Base-by-base conservation (phyloP, 2,113 vertebrate species). In the Castor canadensis region DNA sequence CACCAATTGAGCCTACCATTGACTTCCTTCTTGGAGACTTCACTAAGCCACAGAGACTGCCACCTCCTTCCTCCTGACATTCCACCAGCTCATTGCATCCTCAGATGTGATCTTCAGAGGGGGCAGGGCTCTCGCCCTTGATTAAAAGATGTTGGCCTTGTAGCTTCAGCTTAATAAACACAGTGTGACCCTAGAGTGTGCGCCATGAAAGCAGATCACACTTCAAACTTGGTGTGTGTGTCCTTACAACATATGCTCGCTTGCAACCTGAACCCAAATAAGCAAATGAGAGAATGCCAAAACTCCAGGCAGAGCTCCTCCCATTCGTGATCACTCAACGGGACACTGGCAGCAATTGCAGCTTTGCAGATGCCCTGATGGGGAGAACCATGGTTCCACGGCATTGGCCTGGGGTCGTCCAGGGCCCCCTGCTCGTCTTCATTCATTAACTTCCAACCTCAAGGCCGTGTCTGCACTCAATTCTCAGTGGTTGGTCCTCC, bases 21-120 rank as follows among this genome's bases (percentile, higher is more conserved):
- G 3, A 5, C 32, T 47, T 35, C 45, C 8, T 30, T n/a, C 72
- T 5, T 0, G 20, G 28, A 0, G 32, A 17, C 8, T 1, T n/a
- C 3, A 0, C 20, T 4, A 2, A 0, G 28, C 73, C 45, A 20
- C 28, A 26, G 24, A 12, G 58, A 60, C 24, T 60, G 58, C 22
- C 58, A 60, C 58, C 58, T 60, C 89, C 0, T 6, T 52, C 58
- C 2, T 0, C 4, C 82, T 24, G 81, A 38, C 76, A 67, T 52
- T 15, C n/a, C 19, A 12, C 30, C 45, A 35, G 26, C 16, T 40
- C 8, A 3, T 13, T 43, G 5, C 40, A 24, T 16, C 0, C 0
- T 62, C 43, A 49, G 45, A 8, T 15, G 0, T 0, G 28, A 54
- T 20, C 16, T 17, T 28, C 4, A 6, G 20, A 7, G 17, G 49